Evolutionary conservation across 2,888 invertebrate species (phyloP).

Genomic region (Pterostichus madidus): DNA sequence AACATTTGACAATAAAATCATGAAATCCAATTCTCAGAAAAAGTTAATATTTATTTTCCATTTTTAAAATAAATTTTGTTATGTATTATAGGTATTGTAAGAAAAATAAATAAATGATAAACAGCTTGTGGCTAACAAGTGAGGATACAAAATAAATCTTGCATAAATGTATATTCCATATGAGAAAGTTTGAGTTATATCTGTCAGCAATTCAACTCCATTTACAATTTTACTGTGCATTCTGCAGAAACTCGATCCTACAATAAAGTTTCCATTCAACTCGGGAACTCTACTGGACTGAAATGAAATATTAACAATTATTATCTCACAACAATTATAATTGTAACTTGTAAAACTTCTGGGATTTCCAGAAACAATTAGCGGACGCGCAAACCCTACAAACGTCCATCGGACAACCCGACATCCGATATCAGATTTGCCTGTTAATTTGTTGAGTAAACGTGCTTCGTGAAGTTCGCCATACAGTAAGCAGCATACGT

Average conservation of each 20-base stretch:
- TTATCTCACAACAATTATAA: slow-evolving; percentile 34
- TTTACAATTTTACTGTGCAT: not conserved
- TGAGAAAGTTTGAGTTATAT: no score
- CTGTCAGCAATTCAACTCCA: not conserved
- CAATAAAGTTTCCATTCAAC: not conserved
- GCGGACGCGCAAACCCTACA: slow-evolving; percentile 46
- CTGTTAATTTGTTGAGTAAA: slow-evolving; percentile 60
- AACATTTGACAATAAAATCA: no score
- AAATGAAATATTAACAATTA: slow-evolving; percentile 48
- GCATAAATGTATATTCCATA: no score
- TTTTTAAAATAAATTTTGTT: no score
- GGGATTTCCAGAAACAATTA: slow-evolving; percentile 56
- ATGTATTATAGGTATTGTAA: no score
- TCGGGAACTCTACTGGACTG: not conserved
- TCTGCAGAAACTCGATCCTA: not conserved
- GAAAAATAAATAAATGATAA: no score
- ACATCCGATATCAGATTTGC: slow-evolving; percentile 53
- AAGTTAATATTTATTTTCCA: no score
- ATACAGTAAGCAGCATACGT: slow-evolving; percentile 39
- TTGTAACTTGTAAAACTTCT: slow-evolving; percentile 49
- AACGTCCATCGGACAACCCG: slow-evolving; percentile 42
- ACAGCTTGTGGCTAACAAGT: no score
- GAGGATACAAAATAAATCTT: no score
- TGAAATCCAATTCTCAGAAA: no score
- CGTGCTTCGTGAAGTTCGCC: slow-evolving; percentile 38